A percentile compares a stretch with the other conserved stretches of the same genome.
Conservation (phyloP, 2,797 vertebrate species). For the Lutjanus campechanus region DNA sequence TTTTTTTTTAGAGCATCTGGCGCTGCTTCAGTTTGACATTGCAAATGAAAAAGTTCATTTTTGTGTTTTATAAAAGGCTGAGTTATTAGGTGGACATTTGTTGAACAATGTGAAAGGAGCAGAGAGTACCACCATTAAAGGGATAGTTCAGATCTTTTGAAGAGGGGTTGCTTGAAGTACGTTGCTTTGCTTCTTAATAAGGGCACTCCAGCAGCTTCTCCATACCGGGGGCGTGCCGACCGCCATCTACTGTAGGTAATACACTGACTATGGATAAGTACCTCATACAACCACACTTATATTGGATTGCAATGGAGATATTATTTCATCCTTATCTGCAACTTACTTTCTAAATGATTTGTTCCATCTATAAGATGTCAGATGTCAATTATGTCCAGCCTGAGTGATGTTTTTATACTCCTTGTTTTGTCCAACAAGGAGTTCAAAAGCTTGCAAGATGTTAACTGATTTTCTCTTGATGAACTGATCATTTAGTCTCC, state of each 20-base stretch:
- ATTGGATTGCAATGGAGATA: background rate
- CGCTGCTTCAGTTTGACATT: background rate
- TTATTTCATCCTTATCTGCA: background rate
- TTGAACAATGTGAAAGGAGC: slow-evolving; percentile 15
- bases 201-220: no score
- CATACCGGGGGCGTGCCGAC: no score
- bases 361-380: background rate
- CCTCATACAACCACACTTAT: no score
- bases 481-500: no score
- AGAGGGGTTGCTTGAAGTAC: no score
- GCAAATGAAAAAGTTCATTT: background rate
- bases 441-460: background rate
- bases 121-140: background rate
- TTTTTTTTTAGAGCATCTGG: slow-evolving; percentile 2
- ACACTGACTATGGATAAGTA: no score
- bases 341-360: background rate
- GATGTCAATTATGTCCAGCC: background rate
- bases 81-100: slow-evolving; percentile 3
- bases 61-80: background rate
- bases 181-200: no score
- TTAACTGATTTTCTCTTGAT: no score
- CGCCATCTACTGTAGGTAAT: no score
- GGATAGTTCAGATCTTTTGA: no score
- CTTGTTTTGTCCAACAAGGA: background rate
- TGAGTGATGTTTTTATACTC: no score